Conservation (phyloP, 2,797 vertebrate genomes). For the Hapalemur alaotrensis region DNA sequence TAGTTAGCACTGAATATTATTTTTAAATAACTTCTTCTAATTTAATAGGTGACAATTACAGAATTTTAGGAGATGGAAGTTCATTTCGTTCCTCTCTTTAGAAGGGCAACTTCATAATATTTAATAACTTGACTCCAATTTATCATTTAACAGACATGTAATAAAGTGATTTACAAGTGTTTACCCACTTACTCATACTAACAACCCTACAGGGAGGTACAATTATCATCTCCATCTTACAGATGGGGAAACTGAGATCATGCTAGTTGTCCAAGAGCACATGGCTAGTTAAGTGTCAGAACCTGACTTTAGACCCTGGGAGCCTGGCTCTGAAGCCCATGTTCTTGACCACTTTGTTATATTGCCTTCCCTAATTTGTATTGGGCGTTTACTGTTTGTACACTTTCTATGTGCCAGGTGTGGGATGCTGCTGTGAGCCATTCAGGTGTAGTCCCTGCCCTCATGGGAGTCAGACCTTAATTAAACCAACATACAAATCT, state of each 20-base stretch:
- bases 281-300: not conserved
- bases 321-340: not conserved
- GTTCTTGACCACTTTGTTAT: not conserved
- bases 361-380: not conserved
- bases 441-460: not conserved
- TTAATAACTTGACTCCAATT: conserved; percentile 5
- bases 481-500: not conserved
- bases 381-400: not conserved
- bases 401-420: not conserved
- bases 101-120: not conserved
- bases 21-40: conserved; percentile 32
- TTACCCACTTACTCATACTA: not conserved
- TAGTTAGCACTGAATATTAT: not conserved
- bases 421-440: not conserved
- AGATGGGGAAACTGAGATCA: not conserved
- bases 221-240: not conserved
- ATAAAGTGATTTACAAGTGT: not conserved
- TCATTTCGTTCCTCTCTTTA: not conserved
- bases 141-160: not conserved
- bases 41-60: not conserved
- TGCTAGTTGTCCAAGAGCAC: not conserved
- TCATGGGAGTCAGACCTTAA: not conserved
- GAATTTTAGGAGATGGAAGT: not conserved
- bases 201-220: not conserved
- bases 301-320: not conserved